Percentiles rank a stretch among this genome's conserved stretches.
Evolutionary conservation across 2,113 vertebrate species (phyloP).

Genomic region (Entomyzon cyanotis): DNA sequence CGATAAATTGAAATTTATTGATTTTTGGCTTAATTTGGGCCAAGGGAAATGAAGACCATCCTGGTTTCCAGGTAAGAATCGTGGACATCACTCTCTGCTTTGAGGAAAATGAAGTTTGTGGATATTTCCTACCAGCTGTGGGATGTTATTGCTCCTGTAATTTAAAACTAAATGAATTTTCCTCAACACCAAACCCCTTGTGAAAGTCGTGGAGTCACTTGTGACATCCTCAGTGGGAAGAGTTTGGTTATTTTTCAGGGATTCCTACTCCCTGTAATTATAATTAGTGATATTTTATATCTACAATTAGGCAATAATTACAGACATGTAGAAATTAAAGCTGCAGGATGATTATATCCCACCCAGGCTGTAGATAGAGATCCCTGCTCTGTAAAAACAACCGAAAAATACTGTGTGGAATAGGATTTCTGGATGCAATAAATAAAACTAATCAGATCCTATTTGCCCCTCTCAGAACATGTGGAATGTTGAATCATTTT

Average conservation of each 20-base stretch:
- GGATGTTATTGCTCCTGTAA: not conserved
- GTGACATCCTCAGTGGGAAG: not conserved
- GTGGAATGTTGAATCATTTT: fast-evolving
- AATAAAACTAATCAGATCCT: not conserved
- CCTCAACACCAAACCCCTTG: not conserved
- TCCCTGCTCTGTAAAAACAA: not conserved
- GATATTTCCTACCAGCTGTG: fast-evolving
- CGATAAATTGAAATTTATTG: fast-evolving
- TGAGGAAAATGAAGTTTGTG: fast-evolving
- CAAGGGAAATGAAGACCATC: fast-evolving
- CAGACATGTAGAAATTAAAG: not conserved
- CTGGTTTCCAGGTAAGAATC: not conserved
- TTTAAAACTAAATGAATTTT: fast-evolving
- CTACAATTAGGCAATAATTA: not conserved
- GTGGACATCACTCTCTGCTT: not conserved
- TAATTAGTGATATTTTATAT: not conserved
- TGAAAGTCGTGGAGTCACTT: fast-evolving
- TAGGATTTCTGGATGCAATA: not conserved
- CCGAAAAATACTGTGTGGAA: not conserved
- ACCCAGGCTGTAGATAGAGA: not conserved
- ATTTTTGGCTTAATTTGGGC: fast-evolving
- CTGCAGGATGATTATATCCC: not conserved
- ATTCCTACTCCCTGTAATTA: not conserved
- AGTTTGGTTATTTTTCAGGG: not conserved
- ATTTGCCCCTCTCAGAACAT: fast-evolving